These are phyloP conservation scores for Perca schrenkii DNA, from an alignment of 2,113 vertebrate genomes.

Conservation along the genomic window DNA sequence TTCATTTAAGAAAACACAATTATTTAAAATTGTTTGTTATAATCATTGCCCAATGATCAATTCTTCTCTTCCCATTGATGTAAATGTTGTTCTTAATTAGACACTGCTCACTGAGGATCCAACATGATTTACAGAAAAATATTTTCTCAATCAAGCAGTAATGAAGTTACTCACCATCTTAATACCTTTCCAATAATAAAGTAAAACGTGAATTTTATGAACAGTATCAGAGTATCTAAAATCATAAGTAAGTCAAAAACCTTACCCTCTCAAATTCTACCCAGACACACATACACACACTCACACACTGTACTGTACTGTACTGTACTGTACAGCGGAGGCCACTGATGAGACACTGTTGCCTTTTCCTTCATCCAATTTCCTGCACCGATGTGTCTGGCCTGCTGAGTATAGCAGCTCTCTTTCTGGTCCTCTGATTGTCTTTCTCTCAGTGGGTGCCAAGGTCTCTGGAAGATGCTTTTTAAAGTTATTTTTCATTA, in stretches of 20 bases:
- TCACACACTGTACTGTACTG: not conserved
- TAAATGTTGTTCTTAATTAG: not conserved
- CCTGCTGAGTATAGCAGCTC: slow-evolving; percentile 26
- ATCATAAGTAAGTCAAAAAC: not conserved
- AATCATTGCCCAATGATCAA: not conserved
- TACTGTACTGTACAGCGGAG: not conserved
- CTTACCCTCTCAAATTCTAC: not conserved
- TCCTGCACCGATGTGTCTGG: not conserved
- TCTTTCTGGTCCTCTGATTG: slow-evolving; percentile 41
- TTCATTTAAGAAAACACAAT: not conserved
- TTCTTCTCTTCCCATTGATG: not conserved
- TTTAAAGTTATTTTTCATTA: slow-evolving; percentile 13
- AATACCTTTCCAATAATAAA: not conserved
- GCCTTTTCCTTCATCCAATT: not conserved
- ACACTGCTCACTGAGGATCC: not conserved
- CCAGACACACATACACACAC: not conserved
- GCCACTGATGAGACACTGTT: not conserved
- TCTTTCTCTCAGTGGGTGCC: slow-evolving; percentile 18
- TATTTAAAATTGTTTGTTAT: not conserved
- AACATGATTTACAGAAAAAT: not conserved
- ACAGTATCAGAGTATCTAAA: not conserved
- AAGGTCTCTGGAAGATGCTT: not conserved
- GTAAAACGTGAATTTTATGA: not conserved
- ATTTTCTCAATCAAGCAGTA: not conserved
- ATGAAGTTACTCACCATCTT: not conserved